These are phyloP conservation scores for Merodon equestris DNA, from an alignment of 2,888 invertebrate species.

Conservation along the genomic window DNA sequence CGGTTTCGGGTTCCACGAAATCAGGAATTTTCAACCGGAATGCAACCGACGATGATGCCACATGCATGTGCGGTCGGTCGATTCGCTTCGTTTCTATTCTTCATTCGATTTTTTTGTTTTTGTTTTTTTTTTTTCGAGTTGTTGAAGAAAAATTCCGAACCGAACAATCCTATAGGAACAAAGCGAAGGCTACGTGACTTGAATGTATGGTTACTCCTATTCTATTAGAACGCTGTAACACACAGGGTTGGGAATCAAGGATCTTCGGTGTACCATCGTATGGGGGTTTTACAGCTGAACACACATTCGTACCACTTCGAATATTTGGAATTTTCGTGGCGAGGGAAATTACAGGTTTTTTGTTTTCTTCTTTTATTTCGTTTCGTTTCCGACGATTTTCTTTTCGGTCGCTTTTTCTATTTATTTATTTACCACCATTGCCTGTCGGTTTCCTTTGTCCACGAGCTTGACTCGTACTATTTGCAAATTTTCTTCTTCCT, in stretches of 20 bases:
- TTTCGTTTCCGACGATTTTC: background rate
- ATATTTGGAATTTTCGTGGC: slow-evolving; percentile 50
- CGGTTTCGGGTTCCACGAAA: slow-evolving; percentile 12
- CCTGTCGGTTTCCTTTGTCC: slow-evolving; percentile 50
- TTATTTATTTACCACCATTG: slow-evolving; percentile 64
- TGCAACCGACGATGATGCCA: slow-evolving; percentile 47
- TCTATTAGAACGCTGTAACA: slow-evolving; percentile 61
- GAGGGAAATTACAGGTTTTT: slow-evolving; percentile 62
- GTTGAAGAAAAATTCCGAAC: slow-evolving; percentile 40
- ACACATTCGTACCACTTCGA: slow-evolving; percentile 46
- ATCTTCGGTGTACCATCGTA: slow-evolving; percentile 35
- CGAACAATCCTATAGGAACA: slow-evolving; percentile 50
- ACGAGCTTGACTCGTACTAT: slow-evolving; percentile 49
- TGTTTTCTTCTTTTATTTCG: slow-evolving; percentile 5
- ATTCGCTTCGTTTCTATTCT: no score
- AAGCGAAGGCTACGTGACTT: slow-evolving; percentile 62
- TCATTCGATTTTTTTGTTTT: background rate
- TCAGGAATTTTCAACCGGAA: slow-evolving; percentile 45
- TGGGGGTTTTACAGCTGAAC: slow-evolving; percentile 28
- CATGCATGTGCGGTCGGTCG: slow-evolving; percentile 41
- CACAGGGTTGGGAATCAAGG: slow-evolving; percentile 50
- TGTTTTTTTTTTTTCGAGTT: background rate
- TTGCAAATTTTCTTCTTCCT: slow-evolving; percentile 60
- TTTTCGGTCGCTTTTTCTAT: slow-evolving; percentile 18
- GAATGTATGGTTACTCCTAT: slow-evolving; percentile 64